phyloP scores from a whole-genome alignment of 1,140 invertebrate species.

The Pachypsylla venusta region DNA sequence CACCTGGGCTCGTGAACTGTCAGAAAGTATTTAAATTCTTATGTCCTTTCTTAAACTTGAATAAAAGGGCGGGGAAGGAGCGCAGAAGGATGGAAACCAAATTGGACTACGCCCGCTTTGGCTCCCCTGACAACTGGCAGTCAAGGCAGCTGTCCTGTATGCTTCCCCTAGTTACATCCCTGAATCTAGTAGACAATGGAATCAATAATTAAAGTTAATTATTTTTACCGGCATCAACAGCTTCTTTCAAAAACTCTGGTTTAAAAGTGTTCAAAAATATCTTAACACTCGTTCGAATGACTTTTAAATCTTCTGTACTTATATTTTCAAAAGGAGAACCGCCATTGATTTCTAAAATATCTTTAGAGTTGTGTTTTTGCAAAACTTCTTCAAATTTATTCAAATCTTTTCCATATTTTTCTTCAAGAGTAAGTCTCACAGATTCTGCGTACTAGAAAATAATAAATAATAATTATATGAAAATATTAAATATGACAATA shows the following conservation, averaged over 20 bases:
- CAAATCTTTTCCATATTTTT: slow-evolving; percentile 7
- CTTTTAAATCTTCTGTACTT: neutral
- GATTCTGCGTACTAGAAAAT: neutral
- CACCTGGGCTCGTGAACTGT: no score
- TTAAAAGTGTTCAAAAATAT: slow-evolving; percentile 2
- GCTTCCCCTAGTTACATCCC: no score
- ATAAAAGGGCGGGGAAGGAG: no score
- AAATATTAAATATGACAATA: no score
- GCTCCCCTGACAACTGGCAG: no score
- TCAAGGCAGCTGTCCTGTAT: no score
- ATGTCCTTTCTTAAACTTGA: no score
- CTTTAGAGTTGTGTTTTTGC: neutral
- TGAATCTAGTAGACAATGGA: neutral
- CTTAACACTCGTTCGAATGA: neutral
- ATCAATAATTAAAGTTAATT: neutral
- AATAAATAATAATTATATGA: no score
- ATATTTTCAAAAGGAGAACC: neutral
- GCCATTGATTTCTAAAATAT: neutral
- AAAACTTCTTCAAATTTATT: neutral
- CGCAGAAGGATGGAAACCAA: no score
- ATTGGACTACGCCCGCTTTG: no score
- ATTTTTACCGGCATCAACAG: neutral
- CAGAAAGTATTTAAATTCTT: no score
- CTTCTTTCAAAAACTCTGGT: neutral
- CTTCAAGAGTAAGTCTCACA: slow-evolving; percentile 3